These are phyloP conservation scores for Pseudomyrmex sp. DNA, from an alignment of 1,140 invertebrate species.

Conservation along the genomic window DNA sequence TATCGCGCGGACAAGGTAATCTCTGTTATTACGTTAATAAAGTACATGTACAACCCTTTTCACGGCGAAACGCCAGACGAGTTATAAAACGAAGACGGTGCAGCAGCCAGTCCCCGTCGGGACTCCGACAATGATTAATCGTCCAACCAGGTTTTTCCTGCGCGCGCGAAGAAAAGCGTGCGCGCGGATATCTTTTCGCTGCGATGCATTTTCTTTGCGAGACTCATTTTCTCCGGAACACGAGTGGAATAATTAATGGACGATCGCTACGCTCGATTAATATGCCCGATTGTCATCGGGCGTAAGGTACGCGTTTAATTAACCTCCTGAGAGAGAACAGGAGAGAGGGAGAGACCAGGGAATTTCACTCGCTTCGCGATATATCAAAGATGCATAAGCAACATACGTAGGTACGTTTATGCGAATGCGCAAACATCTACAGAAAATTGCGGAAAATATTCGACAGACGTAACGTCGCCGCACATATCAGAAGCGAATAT, in stretches of 20 bases:
- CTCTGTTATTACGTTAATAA: constrained; percentile 61
- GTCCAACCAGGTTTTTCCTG: constrained; percentile 8
- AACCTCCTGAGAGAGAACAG: constrained; percentile 16
- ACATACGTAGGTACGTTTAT: neutral
- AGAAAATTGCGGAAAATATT: constrained; percentile 1
- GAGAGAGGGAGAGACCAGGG: no score
- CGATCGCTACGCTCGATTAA: constrained; percentile 55
- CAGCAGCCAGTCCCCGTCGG: no score
- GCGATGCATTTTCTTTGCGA: constrained; percentile 7
- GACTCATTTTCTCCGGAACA: constrained; percentile 24
- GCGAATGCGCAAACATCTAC: neutral
- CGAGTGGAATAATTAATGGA: constrained; percentile 66
- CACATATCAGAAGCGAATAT: neutral
- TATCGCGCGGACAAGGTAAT: constrained; percentile 52
- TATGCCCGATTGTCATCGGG: constrained; percentile 67
- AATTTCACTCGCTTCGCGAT: no score
- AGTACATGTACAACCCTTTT: constrained; percentile 49
- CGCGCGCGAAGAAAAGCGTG: constrained; percentile 9
- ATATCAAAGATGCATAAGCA: no score
- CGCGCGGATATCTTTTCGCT: constrained; percentile 12
- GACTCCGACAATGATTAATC: constrained; percentile 60
- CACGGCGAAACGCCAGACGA: neutral
- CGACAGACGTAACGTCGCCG: neutral
- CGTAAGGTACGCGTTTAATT: constrained; percentile 61
- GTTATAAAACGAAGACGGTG: neutral